Evolutionary conservation across 2,888 invertebrate genomes (phyloP).

Genomic region (Noctua fimbriata): DNA sequence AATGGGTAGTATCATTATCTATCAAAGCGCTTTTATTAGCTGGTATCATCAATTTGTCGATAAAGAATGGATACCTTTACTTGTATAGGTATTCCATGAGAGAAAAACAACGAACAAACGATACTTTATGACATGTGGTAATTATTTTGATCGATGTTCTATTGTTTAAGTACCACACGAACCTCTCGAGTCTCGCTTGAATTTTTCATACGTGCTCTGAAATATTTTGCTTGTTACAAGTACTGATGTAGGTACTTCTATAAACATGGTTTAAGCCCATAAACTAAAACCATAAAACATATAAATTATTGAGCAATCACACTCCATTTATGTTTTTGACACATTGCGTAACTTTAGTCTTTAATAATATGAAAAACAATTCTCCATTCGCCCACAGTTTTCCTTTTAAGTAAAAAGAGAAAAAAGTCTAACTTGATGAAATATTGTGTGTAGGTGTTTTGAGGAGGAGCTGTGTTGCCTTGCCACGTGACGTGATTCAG

Average conservation of each 20-base stretch:
- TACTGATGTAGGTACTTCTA: not conserved
- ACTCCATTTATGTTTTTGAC: constrained; percentile 47
- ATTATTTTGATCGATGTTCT: constrained; percentile 10
- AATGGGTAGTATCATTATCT: not conserved
- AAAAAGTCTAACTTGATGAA: constrained; percentile 73
- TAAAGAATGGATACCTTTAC: not conserved
- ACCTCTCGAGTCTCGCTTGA: not conserved
- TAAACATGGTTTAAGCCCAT: constrained; percentile 11
- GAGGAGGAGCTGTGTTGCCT: constrained; percentile 28
- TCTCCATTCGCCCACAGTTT: constrained; percentile 76
- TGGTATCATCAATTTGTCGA: not conserved
- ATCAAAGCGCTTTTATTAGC: not conserved
- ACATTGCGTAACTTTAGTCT: constrained; percentile 68
- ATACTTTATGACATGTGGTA: not conserved
- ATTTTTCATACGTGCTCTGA: constrained; percentile 3
- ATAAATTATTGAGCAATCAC: constrained; percentile 46
- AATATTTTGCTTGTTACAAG: not conserved
- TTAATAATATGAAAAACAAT: constrained; percentile 71
- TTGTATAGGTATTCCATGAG: not conserved
- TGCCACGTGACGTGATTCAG: constrained; percentile 2
- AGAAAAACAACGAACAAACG: not conserved
- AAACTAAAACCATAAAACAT: constrained; percentile 16
- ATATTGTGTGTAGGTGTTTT: constrained; percentile 68
- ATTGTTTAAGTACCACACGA: not conserved
- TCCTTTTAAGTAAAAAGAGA: constrained; percentile 74